A percentile compares a stretch with the other conserved stretches of the same genome.
Evolutionary conservation across 2,888 invertebrate species (phyloP).

Genomic region (Nipponacmea schrenckii): DNA sequence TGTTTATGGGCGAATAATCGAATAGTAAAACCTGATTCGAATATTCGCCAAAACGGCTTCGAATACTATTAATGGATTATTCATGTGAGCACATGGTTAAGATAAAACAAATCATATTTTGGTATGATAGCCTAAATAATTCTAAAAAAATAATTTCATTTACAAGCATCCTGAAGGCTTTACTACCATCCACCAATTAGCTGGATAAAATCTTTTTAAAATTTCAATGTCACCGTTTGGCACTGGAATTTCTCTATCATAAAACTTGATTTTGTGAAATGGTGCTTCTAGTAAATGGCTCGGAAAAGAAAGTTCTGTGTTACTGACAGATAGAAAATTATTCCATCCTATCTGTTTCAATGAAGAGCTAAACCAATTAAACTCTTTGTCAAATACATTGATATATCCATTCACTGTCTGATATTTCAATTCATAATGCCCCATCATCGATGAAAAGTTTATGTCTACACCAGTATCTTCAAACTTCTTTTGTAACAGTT

Average conservation of each 20-base stretch:
- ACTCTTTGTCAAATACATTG: constrained; percentile 66
- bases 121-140: no score
- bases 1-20: no score
- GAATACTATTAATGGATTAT: no score
- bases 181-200: constrained; percentile 71
- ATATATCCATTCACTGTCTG: constrained; percentile 67
- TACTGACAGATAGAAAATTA: constrained; percentile 69
- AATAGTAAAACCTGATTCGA: no score
- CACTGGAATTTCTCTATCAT: constrained; percentile 64
- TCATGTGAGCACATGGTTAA: no score
- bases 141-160: no score
- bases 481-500: constrained; percentile 66
- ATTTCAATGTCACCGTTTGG: constrained; percentile 73
- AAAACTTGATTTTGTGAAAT: constrained; percentile 68
- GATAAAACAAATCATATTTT: no score
- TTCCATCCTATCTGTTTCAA: constrained; percentile 72
- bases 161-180: constrained; percentile 41
- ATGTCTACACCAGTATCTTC: constrained; percentile 69
- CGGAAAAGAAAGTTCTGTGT: constrained; percentile 70
- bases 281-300: constrained; percentile 70
- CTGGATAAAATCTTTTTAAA: constrained; percentile 73
- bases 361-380: constrained; percentile 17
- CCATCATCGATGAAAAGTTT: constrained; percentile 71
- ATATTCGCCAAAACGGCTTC: no score
- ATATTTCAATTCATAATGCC: constrained; percentile 70